Percentiles rank a stretch among this genome's conserved stretches.
These are phyloP conservation scores for Papilio dardanus DNA, from an alignment of 1,140 invertebrate species.

Conservation along the genomic window DNA sequence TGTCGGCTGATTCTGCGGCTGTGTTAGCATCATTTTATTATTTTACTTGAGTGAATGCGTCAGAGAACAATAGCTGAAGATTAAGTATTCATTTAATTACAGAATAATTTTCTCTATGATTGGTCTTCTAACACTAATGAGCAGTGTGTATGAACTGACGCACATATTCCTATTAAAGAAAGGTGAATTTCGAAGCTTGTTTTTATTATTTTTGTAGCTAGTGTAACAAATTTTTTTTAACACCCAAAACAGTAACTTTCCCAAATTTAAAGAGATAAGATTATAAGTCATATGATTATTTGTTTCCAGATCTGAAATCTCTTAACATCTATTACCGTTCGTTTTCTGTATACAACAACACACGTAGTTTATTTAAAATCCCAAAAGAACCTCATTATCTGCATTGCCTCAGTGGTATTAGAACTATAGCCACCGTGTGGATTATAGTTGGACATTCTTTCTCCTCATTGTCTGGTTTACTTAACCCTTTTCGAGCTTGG, in stretches of 20 bases:
- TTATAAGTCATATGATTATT: not conserved
- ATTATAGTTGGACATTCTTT: conserved; percentile 80
- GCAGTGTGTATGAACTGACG: conserved; percentile 52
- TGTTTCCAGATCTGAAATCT: conserved; percentile 46
- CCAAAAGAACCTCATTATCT: conserved; percentile 57
- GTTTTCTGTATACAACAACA: conserved; percentile 81
- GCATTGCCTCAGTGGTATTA: conserved; percentile 80
- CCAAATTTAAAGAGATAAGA: not conserved
- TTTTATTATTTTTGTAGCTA: not conserved
- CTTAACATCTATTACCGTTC: conserved; percentile 39
- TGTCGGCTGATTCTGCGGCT: conserved; percentile 52
- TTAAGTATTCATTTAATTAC: conserved; percentile 42
- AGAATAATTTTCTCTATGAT: conserved; percentile 52
- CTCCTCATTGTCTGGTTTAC: not conserved
- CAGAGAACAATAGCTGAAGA: too few relatives aligned
- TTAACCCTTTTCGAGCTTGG: conserved; percentile 31
- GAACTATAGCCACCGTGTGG: conserved; percentile 82
- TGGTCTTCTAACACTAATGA: conserved; percentile 48
- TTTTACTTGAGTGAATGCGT: not conserved
- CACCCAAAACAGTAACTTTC: too few relatives aligned
- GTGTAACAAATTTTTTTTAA: not conserved
- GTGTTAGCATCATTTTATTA: conserved; percentile 49
- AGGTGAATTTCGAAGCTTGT: conserved; percentile 38
- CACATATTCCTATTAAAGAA: conserved; percentile 45
- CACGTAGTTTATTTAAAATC: conserved; percentile 66